These are phyloP conservation scores for Mellilla xanthometata DNA, from an alignment of 2,888 invertebrate species.

Conservation along the genomic window DNA sequence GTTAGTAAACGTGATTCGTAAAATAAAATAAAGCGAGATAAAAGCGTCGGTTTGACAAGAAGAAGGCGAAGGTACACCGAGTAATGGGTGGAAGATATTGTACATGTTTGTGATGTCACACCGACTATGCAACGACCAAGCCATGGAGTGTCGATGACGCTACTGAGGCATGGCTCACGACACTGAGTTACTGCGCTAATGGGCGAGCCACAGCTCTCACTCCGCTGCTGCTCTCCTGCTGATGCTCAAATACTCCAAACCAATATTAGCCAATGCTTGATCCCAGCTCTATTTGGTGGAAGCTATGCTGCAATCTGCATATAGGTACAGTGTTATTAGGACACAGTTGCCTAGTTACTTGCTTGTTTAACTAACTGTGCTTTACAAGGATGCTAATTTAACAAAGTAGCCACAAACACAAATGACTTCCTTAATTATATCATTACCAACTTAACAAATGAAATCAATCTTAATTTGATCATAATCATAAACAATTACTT, in stretches of 20 bases:
- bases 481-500: no score
- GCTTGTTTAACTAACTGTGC: no score
- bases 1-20: slow-evolving; percentile 62
- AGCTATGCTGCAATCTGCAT: no score
- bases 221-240: slow-evolving; percentile 40
- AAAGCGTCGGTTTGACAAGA: slow-evolving; percentile 54
- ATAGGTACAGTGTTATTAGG: no score
- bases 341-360: no score
- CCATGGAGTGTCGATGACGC: slow-evolving; percentile 72
- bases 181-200: slow-evolving; percentile 65
- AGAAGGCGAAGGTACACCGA: slow-evolving; percentile 64
- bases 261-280: no score
- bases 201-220: slow-evolving; percentile 50
- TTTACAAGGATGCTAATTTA: no score
- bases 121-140: slow-evolving; percentile 76
- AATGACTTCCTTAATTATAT: no score
- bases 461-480: no score
- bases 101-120: slow-evolving; percentile 52
- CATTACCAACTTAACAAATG: no score
- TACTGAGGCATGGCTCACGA: slow-evolving; percentile 70
- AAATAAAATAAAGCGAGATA: slow-evolving; percentile 37
- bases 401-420: no score
- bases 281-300: no score
- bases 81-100: slow-evolving; percentile 44
- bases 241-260: not conserved